A percentile compares a stretch with the other conserved stretches of the same genome.
Evolutionary conservation across 2,113 vertebrate species (phyloP).

Genomic region (Chamaetylas fuelleborni): DNA sequence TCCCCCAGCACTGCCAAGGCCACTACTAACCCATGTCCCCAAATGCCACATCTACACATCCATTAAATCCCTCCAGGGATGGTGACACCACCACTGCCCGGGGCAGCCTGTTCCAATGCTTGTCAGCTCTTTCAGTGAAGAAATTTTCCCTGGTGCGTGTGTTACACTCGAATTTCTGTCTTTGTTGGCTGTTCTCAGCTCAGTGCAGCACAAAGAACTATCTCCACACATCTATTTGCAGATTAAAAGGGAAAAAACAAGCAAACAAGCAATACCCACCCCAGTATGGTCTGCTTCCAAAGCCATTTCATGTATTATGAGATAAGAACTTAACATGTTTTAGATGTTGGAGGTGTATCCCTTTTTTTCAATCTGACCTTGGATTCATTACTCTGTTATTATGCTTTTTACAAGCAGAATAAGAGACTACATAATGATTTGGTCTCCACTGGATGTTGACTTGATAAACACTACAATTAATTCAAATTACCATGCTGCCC

Average conservation of each 20-base stretch:
- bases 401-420: neutral
- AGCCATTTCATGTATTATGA: neutral
- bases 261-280: neutral
- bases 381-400: neutral
- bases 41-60: neutral
- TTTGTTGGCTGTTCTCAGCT: neutral
- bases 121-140: neutral
- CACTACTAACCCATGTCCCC: neutral
- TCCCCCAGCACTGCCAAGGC: neutral
- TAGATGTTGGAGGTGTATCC: neutral
- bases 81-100: neutral
- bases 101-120: neutral
- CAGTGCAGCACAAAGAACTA: neutral
- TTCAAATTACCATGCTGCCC: slow-evolving; percentile 43
- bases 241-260: neutral
- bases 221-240: neutral
- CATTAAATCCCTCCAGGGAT: neutral
- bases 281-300: neutral
- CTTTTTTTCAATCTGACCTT: neutral
- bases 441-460: slow-evolving; percentile 27
- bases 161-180: neutral
- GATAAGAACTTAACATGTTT: neutral
- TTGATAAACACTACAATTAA: slow-evolving; percentile 50
- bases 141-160: neutral
- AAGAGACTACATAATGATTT: neutral